Conservation (phyloP, 92 coral and sea anemone genomes). For the Montipora capitata region DNA sequence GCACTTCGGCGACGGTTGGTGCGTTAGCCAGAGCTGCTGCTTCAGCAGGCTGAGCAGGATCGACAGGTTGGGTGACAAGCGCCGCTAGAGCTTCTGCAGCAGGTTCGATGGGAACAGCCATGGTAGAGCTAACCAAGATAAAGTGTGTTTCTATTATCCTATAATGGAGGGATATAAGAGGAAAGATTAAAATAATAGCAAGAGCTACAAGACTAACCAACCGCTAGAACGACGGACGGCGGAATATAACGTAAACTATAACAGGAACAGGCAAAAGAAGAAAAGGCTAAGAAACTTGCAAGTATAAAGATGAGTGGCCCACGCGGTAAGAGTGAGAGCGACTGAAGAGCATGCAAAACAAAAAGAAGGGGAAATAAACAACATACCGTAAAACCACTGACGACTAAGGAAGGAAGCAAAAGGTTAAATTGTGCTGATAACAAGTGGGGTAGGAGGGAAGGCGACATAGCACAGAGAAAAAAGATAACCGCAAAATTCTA, state of each 20-base stretch:
- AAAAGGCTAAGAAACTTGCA: neutral
- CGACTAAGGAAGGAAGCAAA: neutral
- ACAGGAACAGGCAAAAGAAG: neutral
- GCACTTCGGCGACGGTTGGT: conserved; percentile 10
- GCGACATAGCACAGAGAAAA: neutral
- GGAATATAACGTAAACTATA: neutral
- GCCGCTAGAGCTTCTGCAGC: conserved; percentile 24
- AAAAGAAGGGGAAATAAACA: neutral
- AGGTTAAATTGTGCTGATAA: neutral
- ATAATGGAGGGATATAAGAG: conserved; percentile 11
- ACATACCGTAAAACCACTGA: neutral
- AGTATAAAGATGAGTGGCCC: neutral
- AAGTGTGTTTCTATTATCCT: conserved; percentile 7
- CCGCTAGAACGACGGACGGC: neutral
- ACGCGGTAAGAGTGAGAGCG: neutral
- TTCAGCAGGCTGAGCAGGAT: conserved; percentile 22
- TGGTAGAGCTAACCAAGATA: conserved; percentile 16
- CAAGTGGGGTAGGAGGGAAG: conserved; percentile 6
- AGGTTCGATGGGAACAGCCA: conserved; percentile 18
- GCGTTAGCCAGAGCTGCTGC: conserved; percentile 1
- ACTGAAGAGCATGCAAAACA: neutral
- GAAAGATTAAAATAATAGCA: neutral
- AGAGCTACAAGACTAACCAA: neutral
- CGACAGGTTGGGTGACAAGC: conserved; percentile 11
- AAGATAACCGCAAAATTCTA: conserved; percentile 1